Base-by-base conservation (phyloP, 30 jellyfish, hydroid and myxozoan species). In the Aurelia sp. region DNA sequence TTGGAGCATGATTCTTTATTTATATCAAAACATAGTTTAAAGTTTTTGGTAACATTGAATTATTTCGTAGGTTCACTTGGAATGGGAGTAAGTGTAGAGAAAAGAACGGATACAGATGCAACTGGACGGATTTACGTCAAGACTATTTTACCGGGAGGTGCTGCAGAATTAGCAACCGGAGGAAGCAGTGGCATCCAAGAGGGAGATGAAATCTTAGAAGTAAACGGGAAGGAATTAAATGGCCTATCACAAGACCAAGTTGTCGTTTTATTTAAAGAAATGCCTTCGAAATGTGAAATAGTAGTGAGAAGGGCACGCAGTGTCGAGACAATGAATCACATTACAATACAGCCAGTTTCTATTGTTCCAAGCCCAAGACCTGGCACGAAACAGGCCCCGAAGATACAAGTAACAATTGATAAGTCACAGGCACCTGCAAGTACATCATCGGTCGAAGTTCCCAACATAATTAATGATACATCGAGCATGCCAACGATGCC, bases 101-200 rank as follows among this genome's bases (percentile, higher is more conserved):
- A 84, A 50, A 80, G 88, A 72, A 65, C 93, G 8, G 93, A 84
- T 68, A 27, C 76, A 16, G 93, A 84, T 53, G 84, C 65, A 12
- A 73, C 88, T 33, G 95, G 89, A 9, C 87, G 93, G 5, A 98
- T 95, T 59, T 89, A 84, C 82, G 98, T 84, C 82, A 92, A 92
- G 83, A 83, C 97, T 18, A 92, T 92, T 30, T 73, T 75, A 33
- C 93, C 93, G 0, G 92, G 91, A 16, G 97, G 99, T 16, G 92
- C 96, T 0, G 99, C 99, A 13, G 95, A 85, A 53, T 74, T 67
- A 13, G 98, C 98, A 22, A 63, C 80, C 31, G 98, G 99, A 31
- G 92, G 97, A 15, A 77, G 66, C 15, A 89, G 99, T n/a, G 96
- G 95, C 13, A 77, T 96, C 11, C 95, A 86, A 78, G 94, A 73